Evolutionary conservation across 2,113 vertebrate species (phyloP), one percentile per base, ranked within the genome.

Genomic region (Daboia siamensis): DNA sequence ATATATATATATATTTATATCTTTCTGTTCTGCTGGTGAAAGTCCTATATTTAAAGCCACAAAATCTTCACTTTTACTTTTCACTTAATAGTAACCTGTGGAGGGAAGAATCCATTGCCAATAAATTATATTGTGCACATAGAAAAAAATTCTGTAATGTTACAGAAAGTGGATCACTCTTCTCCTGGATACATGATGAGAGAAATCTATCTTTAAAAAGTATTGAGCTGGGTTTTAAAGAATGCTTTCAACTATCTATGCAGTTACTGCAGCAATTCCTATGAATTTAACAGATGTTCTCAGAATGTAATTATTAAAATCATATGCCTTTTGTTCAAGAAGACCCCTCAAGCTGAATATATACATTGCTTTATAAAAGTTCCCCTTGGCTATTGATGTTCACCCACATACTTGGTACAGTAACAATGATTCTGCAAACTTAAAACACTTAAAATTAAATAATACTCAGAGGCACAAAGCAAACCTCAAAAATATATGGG

Each of bases 321-420:
- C 97, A 96, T 96, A 97, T 94, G 96, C 96, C 95, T 97, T 90
- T 97, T 97, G 97, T 91, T 93, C 96, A 97, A 97, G 97, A 96
- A 97, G 94, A 96, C 96, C 96, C 93, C 5, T 96, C 96, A 97
- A 97, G 96, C 96, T 96, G 96, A 97, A 97, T 98, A 98, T 98
- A 97, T 98, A 98, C 98, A 98, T 97, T 97, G 97, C 97, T 97
- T 98, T 98, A 97, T 97, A 98, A 98, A 98, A 98, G 97, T 97
- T 98, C 97, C 97, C 98, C 98, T 98, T 97, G 74, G 94, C 98
- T 97, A 97, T 97, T 94, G 92, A 94, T 97, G 97, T 96, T 98
- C 97, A 98, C 97, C 97, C 97, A 98, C 97, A 95, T 97, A 97
- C 97, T 96, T 97, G 97, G 96, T 97, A 98, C 96, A 97, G 96